These are phyloP conservation scores for Tamandua tetradactyla DNA, from an alignment of 2,797 vertebrate genomes.

Conservation along the genomic window DNA sequence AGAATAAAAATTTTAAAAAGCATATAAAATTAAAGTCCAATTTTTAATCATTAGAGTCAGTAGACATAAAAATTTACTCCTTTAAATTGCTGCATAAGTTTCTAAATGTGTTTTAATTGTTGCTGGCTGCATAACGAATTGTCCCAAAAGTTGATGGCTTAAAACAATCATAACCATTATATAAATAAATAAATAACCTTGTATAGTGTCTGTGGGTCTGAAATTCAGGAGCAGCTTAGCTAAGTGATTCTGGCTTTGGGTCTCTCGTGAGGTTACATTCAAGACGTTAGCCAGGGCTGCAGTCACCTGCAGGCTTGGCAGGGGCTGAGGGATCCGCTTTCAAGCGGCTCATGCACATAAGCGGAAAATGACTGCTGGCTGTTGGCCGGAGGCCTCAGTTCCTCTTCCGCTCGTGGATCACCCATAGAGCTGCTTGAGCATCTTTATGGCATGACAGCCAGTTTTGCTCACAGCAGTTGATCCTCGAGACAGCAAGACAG, in stretches of 20 bases:
- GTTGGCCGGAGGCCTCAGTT: not conserved
- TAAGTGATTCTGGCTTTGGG: not conserved
- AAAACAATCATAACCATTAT: not conserved
- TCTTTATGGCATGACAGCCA: not conserved
- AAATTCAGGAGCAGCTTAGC: not conserved
- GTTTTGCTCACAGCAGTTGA: not conserved
- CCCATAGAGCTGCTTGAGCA: not conserved
- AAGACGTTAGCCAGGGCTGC: not conserved
- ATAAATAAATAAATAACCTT: too few relatives aligned
- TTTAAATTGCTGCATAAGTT: not conserved
- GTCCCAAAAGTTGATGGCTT: not conserved
- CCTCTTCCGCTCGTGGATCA: not conserved
- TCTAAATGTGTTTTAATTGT: conserved; percentile 44
- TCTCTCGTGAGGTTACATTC: not conserved
- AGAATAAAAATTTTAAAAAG: conserved; percentile 10
- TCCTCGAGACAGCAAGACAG: not conserved
- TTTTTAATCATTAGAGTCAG: not conserved
- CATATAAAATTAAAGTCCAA: conserved; percentile 14
- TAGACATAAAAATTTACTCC: conserved; percentile 15
- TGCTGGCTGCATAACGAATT: not conserved
- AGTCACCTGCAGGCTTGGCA: not conserved
- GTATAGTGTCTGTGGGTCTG: not conserved
- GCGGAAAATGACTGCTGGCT: not conserved
- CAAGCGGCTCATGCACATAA: not conserved
- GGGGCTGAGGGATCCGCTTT: not conserved